These are phyloP conservation scores for Crotalus helleri DNA, from an alignment of 2,113 vertebrate genomes.

Conservation along the genomic window DNA sequence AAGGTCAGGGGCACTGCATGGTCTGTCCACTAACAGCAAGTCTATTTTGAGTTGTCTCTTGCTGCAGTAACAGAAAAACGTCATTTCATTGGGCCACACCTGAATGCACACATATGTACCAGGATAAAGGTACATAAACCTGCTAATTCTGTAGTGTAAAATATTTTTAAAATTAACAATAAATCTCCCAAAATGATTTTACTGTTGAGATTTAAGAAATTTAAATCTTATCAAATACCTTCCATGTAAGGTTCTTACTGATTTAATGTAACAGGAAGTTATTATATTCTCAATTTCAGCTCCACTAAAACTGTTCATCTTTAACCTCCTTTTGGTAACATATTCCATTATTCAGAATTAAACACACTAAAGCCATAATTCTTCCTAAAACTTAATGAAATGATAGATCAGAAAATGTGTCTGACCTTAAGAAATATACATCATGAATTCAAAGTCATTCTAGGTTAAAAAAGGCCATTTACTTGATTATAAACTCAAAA, in stretches of 20 bases:
- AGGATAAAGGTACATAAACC: slow-evolving; percentile 61
- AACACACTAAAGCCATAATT: slow-evolving; percentile 28
- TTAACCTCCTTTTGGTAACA: slow-evolving; percentile 59
- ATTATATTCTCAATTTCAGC: slow-evolving; percentile 54
- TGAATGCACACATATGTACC: slow-evolving; percentile 15
- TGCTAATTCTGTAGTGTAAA: slow-evolving; percentile 69
- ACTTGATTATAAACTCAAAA: slow-evolving; percentile 38
- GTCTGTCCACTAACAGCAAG: neutral
- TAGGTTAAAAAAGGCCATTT: neutral
- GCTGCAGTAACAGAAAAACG: neutral
- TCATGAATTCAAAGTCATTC: slow-evolving; percentile 1
- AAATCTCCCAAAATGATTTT: slow-evolving; percentile 37
- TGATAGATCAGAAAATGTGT: slow-evolving; percentile 10
- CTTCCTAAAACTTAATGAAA: neutral
- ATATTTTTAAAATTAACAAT: slow-evolving; percentile 10
- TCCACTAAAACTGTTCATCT: slow-evolving; percentile 62
- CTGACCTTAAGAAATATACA: slow-evolving; percentile 29
- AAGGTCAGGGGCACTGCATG: neutral
- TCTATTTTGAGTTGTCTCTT: neutral
- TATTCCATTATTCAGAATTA: slow-evolving; percentile 55
- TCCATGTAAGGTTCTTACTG: slow-evolving; percentile 54
- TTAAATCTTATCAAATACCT: neutral
- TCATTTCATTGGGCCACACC: slow-evolving; percentile 37
- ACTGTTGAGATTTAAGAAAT: neutral
- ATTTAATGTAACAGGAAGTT: slow-evolving; percentile 63